Conservation (phyloP, 37 sponge, comb jelly and placozoan genomes). For the Spongilla lacustris region DNA sequence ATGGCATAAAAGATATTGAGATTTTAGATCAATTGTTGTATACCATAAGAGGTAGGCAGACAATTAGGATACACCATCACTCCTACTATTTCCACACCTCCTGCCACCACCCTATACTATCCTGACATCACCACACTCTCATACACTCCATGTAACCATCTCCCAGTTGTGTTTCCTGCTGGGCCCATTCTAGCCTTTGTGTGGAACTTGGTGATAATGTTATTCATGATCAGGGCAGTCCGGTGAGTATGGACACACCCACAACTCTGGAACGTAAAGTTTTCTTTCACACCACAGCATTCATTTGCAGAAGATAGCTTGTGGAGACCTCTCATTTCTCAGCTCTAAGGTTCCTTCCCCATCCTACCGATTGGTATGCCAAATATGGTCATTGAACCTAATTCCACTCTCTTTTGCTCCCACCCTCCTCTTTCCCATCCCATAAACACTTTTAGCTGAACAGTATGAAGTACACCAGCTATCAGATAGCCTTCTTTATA, state of each 20-base stretch:
- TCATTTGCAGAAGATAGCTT: neutral
- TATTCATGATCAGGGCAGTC: neutral
- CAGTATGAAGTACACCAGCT: neutral
- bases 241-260: neutral
- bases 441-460: neutral
- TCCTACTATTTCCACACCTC: neutral
- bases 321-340: slow-evolving; percentile 2
- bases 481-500: neutral
- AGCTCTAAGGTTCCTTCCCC: neutral
- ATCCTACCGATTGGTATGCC: slow-evolving; percentile 4
- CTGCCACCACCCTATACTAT: too few relatives aligned
- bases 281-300: neutral
- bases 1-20: neutral
- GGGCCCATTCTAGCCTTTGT: slow-evolving; percentile 8
- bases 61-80: neutral
- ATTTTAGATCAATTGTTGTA: neutral
- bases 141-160: too few relatives aligned
- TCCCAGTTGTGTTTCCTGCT: slow-evolving; percentile 7
- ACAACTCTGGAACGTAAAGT: neutral
- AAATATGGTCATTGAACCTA: neutral
- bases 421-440: too few relatives aligned
- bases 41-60: neutral
- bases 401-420: too few relatives aligned
- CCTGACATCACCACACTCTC: too few relatives aligned
- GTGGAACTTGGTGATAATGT: neutral